These are phyloP conservation scores for Delia radicum DNA, from an alignment of 1,140 invertebrate genomes.

Conservation along the genomic window DNA sequence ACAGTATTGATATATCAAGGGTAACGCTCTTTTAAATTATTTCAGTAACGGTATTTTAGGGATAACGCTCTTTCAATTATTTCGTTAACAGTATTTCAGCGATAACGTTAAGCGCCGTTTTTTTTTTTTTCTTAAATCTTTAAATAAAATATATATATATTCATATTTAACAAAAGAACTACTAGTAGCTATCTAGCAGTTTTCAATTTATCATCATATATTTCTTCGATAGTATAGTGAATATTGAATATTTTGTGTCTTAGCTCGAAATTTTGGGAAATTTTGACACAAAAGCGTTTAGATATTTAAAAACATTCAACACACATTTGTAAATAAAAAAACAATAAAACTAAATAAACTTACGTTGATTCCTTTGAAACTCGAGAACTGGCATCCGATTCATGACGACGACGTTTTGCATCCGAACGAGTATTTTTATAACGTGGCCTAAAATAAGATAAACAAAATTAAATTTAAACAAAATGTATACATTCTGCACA, in stretches of 20 bases:
- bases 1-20: too few species aligned
- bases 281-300: background rate
- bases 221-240: background rate
- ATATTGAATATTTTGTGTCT: background rate
- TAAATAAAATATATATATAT: too few species aligned
- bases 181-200: too few species aligned
- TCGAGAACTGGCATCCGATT: conserved; percentile 58
- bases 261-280: background rate
- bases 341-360: conserved; percentile 30
- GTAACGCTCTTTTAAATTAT: too few species aligned
- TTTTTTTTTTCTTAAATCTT: too few species aligned
- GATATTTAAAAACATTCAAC: background rate
- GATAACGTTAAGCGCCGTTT: too few species aligned
- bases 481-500: background rate
- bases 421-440: conserved; percentile 57
- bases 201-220: too few species aligned
- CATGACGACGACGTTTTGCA: conserved; percentile 59
- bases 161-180: too few species aligned
- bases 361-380: conserved; percentile 55
- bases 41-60: too few species aligned
- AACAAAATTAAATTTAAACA: background rate
- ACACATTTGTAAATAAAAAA: background rate
- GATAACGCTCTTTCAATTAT: too few species aligned
- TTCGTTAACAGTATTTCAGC: too few species aligned
- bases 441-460: conserved; percentile 38